phyloP scores from a whole-genome alignment of 2,113 vertebrate genomes.

The Podilymbus podiceps region DNA sequence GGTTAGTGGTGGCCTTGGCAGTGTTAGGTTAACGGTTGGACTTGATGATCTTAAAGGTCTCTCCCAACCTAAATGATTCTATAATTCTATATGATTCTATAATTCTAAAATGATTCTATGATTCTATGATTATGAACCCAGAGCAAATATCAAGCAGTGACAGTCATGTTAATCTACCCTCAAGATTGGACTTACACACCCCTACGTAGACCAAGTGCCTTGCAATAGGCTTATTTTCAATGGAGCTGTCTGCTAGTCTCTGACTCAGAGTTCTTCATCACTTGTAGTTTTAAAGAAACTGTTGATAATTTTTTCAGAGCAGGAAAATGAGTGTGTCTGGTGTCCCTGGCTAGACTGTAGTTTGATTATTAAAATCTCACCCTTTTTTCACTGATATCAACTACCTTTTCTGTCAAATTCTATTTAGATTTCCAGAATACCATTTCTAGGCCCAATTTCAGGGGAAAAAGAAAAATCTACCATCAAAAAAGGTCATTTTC shows the following conservation, averaged over 20 bases:
- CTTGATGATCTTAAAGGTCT: too few relatives aligned
- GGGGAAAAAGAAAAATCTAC: background rate
- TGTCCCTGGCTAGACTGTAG: background rate
- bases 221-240: background rate
- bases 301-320: background rate
- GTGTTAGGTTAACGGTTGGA: too few relatives aligned
- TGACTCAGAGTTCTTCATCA: background rate
- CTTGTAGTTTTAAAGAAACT: background rate
- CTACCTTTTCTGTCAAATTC: background rate
- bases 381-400: background rate
- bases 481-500: fast-evolving
- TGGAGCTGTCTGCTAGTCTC: fast-evolving
- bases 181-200: background rate
- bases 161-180: background rate
- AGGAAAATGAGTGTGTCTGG: background rate
- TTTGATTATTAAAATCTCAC: background rate
- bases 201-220: background rate
- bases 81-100: too few relatives aligned
- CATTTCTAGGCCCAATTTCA: background rate
- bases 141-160: background rate
- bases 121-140: background rate
- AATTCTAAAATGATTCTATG: background rate
- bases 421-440: background rate
- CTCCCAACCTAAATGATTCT: too few relatives aligned
- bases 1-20: too few relatives aligned